Evolutionary conservation across 2,888 invertebrate species (phyloP).

Genomic region (Agrotis ipsilon): DNA sequence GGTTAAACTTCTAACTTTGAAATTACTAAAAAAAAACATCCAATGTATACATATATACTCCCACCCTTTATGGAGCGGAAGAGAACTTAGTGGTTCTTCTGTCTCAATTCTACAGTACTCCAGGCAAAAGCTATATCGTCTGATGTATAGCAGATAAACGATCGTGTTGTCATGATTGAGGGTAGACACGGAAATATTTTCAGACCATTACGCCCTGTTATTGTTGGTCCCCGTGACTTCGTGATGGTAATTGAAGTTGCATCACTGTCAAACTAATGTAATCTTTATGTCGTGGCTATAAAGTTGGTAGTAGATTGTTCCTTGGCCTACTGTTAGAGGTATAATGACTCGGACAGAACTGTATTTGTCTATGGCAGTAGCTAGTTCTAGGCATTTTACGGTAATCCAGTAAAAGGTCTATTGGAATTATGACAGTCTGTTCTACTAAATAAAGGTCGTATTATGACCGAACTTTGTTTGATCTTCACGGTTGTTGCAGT

Average conservation of each 20-base stretch:
- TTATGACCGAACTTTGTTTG: not conserved
- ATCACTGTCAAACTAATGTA: not conserved
- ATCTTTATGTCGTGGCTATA: not conserved
- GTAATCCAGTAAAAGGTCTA: not conserved
- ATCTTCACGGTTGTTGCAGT: not conserved
- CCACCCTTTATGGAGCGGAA: too few relatives aligned
- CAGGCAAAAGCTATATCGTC: constrained; percentile 23
- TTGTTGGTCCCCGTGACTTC: constrained; percentile 21
- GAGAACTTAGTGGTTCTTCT: constrained; percentile 33
- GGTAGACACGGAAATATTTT: constrained; percentile 53
- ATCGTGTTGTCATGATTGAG: constrained; percentile 52
- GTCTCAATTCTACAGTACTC: not conserved
- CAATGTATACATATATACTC: too few relatives aligned
- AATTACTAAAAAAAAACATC: too few relatives aligned
- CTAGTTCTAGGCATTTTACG: not conserved
- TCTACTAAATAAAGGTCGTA: not conserved
- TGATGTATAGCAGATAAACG: constrained; percentile 41
- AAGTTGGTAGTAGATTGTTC: not conserved
- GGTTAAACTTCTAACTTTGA: too few relatives aligned
- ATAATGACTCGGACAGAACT: not conserved
- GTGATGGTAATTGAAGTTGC: constrained; percentile 32
- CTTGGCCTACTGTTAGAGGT: not conserved
- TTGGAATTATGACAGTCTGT: constrained; percentile 6
- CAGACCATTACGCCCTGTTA: constrained; percentile 45
- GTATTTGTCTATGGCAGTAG: constrained; percentile 11